Evolutionary conservation across 2,797 vertebrate species (phyloP).

Genomic region (Sebastes hopkinsi): DNA sequence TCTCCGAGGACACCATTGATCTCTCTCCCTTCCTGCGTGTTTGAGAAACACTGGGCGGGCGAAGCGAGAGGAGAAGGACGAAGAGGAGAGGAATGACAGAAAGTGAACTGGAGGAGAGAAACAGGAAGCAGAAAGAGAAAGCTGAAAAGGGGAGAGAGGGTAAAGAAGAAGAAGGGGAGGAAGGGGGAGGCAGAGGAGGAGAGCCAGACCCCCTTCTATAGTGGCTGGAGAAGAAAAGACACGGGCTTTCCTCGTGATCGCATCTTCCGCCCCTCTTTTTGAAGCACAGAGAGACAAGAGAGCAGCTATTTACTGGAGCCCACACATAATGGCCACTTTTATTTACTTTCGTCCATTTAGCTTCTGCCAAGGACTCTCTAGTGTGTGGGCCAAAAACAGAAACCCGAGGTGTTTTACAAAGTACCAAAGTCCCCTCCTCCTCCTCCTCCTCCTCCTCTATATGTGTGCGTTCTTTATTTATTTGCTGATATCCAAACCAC

Average conservation of each 20-base stretch:
- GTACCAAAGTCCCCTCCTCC: conserved; percentile 28
- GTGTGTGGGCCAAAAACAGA: conserved; percentile 71
- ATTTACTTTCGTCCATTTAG: conserved; percentile 80
- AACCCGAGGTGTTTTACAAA: conserved; percentile 72
- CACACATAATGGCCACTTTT: conserved; percentile 81
- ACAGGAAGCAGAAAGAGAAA: conserved; percentile 47
- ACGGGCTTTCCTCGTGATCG: conserved; percentile 79
- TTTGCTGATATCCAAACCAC: conserved; percentile 34
- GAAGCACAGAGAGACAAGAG: conserved; percentile 77
- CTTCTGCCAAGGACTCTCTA: conserved; percentile 74
- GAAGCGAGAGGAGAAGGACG: conserved; percentile 41
- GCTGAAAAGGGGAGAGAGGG: conserved; percentile 20
- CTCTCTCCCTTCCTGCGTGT: conserved; percentile 70
- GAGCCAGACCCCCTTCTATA: conserved; percentile 48
- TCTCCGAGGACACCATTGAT: conserved; percentile 78
- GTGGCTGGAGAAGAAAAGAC: conserved; percentile 76
- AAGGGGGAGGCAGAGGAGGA: conserved; percentile 15
- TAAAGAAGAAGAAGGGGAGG: not conserved
- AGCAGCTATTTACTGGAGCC: conserved; percentile 80
- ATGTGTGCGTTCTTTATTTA: conserved; percentile 36
- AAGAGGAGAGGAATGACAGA: conserved; percentile 44
- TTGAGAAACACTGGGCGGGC: conserved; percentile 65
- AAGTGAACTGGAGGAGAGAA: conserved; percentile 35
- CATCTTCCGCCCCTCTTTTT: conserved; percentile 79
- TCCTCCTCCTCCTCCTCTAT: not conserved